phyloP scores from a whole-genome alignment of 2,888 invertebrate species.

The Tigriopus californicus region DNA sequence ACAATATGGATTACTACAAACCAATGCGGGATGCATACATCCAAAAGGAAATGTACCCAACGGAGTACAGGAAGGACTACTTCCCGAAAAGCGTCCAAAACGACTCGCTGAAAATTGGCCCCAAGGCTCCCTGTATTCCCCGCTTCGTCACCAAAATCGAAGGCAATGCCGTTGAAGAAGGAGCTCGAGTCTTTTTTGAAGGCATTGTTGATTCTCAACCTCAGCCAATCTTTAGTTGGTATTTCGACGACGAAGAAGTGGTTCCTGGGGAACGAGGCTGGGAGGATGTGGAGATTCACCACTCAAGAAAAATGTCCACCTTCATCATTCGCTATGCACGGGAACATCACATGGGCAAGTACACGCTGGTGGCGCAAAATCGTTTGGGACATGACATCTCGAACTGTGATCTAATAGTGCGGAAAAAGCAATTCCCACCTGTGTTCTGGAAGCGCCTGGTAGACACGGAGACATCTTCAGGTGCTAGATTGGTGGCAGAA shows the following conservation, averaged over 20 bases:
- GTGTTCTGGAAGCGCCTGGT: conserved; percentile 12
- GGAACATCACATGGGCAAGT: conserved; percentile 14
- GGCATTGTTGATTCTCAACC: conserved; percentile 13
- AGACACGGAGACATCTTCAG: neutral
- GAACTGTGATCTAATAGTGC: conserved; percentile 13
- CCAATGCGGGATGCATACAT: conserved; percentile 6
- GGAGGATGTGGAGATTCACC: conserved; percentile 15
- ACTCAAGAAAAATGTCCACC: conserved; percentile 14
- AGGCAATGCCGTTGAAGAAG: conserved; percentile 11
- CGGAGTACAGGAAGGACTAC: conserved; percentile 4
- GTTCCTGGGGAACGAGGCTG: conserved; percentile 9
- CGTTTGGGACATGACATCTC: neutral
- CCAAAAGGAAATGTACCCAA: conserved; percentile 11
- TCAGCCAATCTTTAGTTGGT: conserved; percentile 9
- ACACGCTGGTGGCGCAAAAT: conserved; percentile 10
- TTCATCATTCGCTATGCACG: conserved; percentile 5
- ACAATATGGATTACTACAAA: conserved; percentile 14
- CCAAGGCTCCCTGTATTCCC: conserved; percentile 2
- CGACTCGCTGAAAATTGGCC: conserved; percentile 4
- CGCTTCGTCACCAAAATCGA: conserved; percentile 12
- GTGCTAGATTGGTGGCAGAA: neutral
- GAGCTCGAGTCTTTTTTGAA: conserved; percentile 4
- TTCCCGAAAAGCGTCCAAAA: neutral
- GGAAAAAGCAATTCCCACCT: conserved; percentile 14
- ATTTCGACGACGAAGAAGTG: conserved; percentile 10